phyloP scores from a whole-genome alignment of 2,888 invertebrate species.

The Pemphredon lugubris region DNA sequence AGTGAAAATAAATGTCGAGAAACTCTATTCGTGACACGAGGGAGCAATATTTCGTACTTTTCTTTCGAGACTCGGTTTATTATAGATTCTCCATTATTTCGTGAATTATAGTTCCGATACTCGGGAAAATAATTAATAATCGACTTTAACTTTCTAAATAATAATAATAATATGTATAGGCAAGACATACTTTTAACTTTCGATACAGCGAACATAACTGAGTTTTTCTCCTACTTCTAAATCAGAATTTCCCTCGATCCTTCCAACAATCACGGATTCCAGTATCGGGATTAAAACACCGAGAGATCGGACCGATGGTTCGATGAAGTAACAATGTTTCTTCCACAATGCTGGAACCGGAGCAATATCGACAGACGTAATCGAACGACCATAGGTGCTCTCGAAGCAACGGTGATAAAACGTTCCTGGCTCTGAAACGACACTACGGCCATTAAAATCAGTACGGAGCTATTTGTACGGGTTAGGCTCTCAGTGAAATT shows the following conservation, averaged over 20 bases:
- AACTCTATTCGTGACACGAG: no score
- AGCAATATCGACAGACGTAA: constrained; percentile 64
- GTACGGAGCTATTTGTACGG: constrained; percentile 68
- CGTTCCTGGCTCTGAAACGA: constrained; percentile 43
- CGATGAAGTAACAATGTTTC: constrained; percentile 22
- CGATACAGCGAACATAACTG: no score
- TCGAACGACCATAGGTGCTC: constrained; percentile 57
- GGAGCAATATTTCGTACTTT: no score
- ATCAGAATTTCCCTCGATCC: neutral
- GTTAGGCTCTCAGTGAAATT: constrained; percentile 70
- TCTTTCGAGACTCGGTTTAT: no score
- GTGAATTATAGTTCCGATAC: no score
- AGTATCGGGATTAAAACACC: constrained; percentile 4
- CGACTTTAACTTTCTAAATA: no score
- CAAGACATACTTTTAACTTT: no score
- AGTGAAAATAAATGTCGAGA: no score
- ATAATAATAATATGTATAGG: no score
- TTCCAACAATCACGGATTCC: neutral
- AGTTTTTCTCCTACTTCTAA: no score
- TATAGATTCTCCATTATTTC: no score
- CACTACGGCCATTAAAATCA: constrained; percentile 62
- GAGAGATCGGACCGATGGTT: constrained; percentile 28
- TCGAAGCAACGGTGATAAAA: constrained; percentile 63
- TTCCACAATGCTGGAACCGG: constrained; percentile 24
- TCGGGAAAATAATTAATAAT: no score